Evolutionary conservation across 2,113 vertebrate genomes (phyloP).

Genomic region (Abramis brama): DNA sequence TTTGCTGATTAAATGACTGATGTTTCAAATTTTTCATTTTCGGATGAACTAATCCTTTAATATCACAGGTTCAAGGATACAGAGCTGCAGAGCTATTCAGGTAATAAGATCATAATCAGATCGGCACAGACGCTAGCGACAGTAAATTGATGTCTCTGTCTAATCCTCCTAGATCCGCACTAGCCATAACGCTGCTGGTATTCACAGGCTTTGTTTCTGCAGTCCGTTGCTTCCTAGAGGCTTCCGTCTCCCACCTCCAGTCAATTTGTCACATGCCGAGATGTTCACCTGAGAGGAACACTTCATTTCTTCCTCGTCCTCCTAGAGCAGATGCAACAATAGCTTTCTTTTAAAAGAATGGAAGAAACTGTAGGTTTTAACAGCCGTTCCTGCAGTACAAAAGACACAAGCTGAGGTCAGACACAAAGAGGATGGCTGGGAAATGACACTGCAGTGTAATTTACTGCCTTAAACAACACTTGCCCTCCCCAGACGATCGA

Average conservation of each 20-base stretch:
- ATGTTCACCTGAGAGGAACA: constrained; percentile 1
- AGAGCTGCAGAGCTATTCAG: not conserved
- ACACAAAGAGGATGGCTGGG: not conserved
- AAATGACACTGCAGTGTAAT: not conserved
- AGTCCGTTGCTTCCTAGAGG: not conserved
- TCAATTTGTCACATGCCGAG: constrained; percentile 14
- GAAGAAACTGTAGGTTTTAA: not conserved
- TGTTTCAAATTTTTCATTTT: not conserved
- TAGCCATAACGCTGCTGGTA: not conserved
- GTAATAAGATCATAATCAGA: constrained; percentile 25
- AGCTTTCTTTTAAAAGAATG: constrained; percentile 12
- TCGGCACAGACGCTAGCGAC: not conserved
- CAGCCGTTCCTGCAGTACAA: not conserved
- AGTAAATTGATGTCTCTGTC: not conserved
- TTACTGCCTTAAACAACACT: constrained; percentile 12
- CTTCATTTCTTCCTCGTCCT: not conserved
- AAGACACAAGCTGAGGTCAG: not conserved
- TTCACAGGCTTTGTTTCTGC: not conserved
- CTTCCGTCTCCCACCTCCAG: not conserved
- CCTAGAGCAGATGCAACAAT: not conserved
- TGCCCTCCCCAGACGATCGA: not conserved
- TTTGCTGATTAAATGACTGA: not conserved
- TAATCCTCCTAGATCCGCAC: constrained; percentile 29
- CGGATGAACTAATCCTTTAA: constrained; percentile 4
- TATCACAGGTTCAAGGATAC: not conserved